Percentiles rank a stretch among this genome's conserved stretches.
These are phyloP conservation scores for Pilophorus perplexus DNA, from an alignment of 2,888 invertebrate species.

Conservation along the genomic window DNA sequence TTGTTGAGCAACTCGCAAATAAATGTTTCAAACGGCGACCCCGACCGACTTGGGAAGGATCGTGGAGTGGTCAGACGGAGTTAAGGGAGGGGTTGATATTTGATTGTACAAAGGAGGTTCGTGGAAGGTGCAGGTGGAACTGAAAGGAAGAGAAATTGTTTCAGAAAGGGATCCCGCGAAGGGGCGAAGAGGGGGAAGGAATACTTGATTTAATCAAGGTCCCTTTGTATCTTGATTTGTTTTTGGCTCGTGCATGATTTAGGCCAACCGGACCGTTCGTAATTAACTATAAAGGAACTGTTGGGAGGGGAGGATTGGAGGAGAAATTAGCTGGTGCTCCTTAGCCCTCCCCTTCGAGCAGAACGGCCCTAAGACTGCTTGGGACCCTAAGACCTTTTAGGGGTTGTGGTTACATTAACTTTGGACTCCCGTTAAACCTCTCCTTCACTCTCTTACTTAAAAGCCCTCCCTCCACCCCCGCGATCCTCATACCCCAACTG, in stretches of 20 bases:
- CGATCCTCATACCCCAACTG: background rate
- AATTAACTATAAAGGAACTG: conserved; percentile 34
- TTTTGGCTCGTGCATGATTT: conserved; percentile 36
- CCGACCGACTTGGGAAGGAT: conserved; percentile 1
- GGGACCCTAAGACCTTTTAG: conserved; percentile 41
- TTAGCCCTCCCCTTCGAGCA: background rate
- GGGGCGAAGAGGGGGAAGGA: background rate
- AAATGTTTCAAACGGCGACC: conserved; percentile 26
- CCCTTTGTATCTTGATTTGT: conserved; percentile 38
- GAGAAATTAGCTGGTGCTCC: conserved; percentile 32
- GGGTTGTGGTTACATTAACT: conserved; percentile 47
- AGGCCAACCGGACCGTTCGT: conserved; percentile 38
- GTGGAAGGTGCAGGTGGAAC: conserved; percentile 8
- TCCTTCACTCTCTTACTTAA: conserved; percentile 38
- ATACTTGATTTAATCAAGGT: conserved; percentile 35
- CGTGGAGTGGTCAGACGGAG: background rate
- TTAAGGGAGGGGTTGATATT: conserved; percentile 3
- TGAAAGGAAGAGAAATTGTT: conserved; percentile 14
- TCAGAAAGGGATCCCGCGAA: background rate
- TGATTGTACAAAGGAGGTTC: conserved; percentile 19
- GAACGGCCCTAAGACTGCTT: conserved; percentile 36
- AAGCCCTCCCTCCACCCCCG: conserved; percentile 30
- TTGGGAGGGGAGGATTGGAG: conserved; percentile 3
- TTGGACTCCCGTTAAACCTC: conserved; percentile 40
- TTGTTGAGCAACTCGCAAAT: conserved; percentile 24